Evolutionary conservation across 2,113 vertebrate genomes (phyloP).

Genomic region (Python bivittatus): DNA sequence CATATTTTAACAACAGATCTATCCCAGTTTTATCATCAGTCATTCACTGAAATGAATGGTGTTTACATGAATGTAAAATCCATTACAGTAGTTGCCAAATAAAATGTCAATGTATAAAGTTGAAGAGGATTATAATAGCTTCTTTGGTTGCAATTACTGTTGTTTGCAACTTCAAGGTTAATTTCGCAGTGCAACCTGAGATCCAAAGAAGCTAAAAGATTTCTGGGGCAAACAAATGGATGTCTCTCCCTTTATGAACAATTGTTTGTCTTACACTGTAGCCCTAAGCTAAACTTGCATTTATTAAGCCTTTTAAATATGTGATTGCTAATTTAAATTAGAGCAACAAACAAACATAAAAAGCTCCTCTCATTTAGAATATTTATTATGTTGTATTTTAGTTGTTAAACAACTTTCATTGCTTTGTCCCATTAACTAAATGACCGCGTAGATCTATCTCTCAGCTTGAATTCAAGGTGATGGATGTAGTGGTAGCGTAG

Average conservation of each 20-base stretch:
- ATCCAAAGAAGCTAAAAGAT: not conserved
- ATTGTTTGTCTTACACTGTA: constrained; percentile 22
- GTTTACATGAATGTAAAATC: not conserved
- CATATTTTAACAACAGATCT: too few species aligned
- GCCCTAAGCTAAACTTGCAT: constrained; percentile 26
- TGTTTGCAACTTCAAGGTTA: not conserved
- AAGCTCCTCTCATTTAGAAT: constrained; percentile 44
- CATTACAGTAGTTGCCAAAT: not conserved
- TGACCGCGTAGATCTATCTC: constrained; percentile 27
- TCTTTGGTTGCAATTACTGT: not conserved
- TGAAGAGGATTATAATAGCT: not conserved
- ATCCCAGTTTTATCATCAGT: not conserved
- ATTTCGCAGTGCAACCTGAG: not conserved
- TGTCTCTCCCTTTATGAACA: not conserved
- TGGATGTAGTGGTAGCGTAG: constrained; percentile 39
- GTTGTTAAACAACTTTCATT: constrained; percentile 42
- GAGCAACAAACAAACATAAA: constrained; percentile 43
- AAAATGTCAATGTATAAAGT: not conserved
- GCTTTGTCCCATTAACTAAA: constrained; percentile 48
- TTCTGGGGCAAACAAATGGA: not conserved
- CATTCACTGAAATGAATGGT: not conserved
- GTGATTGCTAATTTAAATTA: constrained; percentile 45
- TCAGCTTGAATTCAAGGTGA: constrained; percentile 33
- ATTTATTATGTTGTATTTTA: constrained; percentile 34
- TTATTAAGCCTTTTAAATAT: constrained; percentile 44